These are phyloP conservation scores for Drosophila tripunctata DNA, from an alignment of 2,888 invertebrate species.

Conservation along the genomic window DNA sequence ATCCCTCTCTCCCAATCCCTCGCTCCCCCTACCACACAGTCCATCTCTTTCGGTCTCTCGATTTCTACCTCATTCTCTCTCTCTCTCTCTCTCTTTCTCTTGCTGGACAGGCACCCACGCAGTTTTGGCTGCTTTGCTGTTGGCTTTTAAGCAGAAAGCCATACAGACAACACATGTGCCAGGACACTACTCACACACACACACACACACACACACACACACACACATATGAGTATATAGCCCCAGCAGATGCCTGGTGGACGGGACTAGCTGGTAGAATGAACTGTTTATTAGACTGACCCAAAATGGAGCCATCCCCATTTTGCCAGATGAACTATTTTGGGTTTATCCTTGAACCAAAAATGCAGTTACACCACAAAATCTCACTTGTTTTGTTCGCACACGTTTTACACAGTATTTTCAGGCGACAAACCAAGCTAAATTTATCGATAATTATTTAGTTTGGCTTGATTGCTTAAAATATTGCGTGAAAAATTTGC, in stretches of 20 bases:
- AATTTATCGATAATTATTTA: slow-evolving; percentile 4
- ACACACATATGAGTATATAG: not conserved
- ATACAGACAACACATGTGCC: slow-evolving; percentile 54
- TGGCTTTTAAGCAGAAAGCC: slow-evolving; percentile 74
- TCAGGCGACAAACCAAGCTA: not conserved
- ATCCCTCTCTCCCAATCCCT: not conserved
- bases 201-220: not conserved
- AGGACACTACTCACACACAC: slow-evolving; percentile 18
- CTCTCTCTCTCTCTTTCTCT: not conserved
- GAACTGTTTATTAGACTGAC: slow-evolving; percentile 79
- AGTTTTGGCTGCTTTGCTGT: slow-evolving; percentile 49
- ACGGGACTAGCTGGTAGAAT: slow-evolving; percentile 20
- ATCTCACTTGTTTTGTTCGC: not conserved
- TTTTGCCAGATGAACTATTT: slow-evolving; percentile 49
- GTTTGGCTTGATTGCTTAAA: too few species aligned
- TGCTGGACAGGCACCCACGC: slow-evolving; percentile 25
- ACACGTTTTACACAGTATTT: not conserved
- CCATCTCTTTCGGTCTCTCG: not conserved
- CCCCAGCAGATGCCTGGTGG: not conserved
- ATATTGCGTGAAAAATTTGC: too few species aligned
- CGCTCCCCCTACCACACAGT: not conserved
- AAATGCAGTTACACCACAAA: slow-evolving; percentile 10
- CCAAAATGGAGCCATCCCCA: slow-evolving; percentile 70
- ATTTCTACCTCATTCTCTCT: not conserved
- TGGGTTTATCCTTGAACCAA: slow-evolving; percentile 53